Evolutionary conservation across 2,797 vertebrate species (phyloP).

Genomic region (Hemibagrus guttatus): DNA sequence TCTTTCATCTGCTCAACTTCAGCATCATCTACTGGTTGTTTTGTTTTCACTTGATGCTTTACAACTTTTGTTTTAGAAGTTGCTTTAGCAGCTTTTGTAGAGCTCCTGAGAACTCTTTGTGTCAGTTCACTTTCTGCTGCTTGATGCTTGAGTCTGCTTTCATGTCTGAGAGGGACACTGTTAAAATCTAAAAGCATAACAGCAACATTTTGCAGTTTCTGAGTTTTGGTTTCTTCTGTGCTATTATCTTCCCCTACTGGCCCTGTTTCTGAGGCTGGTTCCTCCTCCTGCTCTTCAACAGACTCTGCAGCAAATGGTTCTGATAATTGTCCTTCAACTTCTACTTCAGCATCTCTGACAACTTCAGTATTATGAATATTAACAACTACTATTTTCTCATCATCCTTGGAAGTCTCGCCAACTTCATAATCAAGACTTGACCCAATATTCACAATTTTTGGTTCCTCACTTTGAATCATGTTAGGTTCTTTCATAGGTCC

Average conservation of each 20-base stretch:
- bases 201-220: slow-evolving; percentile 20
- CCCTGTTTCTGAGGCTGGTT: background rate
- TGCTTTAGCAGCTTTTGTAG: background rate
- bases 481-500: background rate
- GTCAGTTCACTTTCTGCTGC: background rate
- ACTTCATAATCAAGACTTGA: background rate
- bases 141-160: slow-evolving; percentile 2
- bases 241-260: background rate
- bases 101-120: slow-evolving; percentile 4
- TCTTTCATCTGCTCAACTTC: background rate
- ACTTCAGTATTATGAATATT: background rate
- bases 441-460: background rate
- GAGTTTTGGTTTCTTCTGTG: background rate
- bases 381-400: background rate
- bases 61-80: background rate
- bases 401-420: background rate
- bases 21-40: background rate
- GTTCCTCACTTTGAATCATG: background rate
- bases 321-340: background rate
- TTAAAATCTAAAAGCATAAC: slow-evolving; percentile 21
- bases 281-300: background rate
- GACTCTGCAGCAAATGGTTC: background rate
- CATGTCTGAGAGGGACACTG: background rate
- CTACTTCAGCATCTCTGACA: background rate
- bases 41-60: background rate